Base-by-base conservation (phyloP, 2,797 vertebrate genomes). In the Poeciliopsis gracilis region DNA sequence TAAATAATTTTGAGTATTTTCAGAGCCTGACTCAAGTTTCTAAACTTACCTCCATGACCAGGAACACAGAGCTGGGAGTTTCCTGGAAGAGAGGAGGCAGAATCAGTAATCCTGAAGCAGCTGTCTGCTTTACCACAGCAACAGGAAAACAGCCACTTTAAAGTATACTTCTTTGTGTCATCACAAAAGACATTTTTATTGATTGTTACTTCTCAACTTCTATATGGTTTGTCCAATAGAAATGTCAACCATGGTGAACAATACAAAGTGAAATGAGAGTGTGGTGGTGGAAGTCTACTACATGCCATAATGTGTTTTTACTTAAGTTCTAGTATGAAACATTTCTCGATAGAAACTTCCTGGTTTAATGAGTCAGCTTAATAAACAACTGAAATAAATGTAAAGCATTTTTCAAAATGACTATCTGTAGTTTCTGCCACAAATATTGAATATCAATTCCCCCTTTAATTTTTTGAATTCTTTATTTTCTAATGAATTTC, bases 41-140 rank as follows among this genome's bases (percentile, higher is more conserved):
- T 84, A 23, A 76, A 88, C 94, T 93, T 93, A 98, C 98, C 96
- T 99, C 98, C 98, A 99, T 99, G 86, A 99, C 98, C 90, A 99
- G 93, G 84, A 98, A 98, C 88, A 99, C 97, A 89, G 94, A 98
- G 91, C 95, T 98, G 82, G 98, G 96, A 47, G 96, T 97, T 96
- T 99, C 98, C 98, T 99, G 85, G 84, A 97, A 96, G 72, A 96
- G 75, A 92, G 90, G 85, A 90, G 77, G 92, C 76, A 84, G 38
- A 78, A 79, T 85, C 76, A 78, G 80, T 91, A 78, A 91, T 74
- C 69, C 33, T 13, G 70, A 57, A 57, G 70, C 77, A 88, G 75
- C 73, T 53, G 83, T 77, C 70, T 72, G 55, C 63, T 23, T 38
- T 59, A 13, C 59, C 79, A 63, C 30, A 20, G 30, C 30, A 33